Conservation (phyloP, 2,797 vertebrate genomes). For the Bovichtus diacanthus region DNA sequence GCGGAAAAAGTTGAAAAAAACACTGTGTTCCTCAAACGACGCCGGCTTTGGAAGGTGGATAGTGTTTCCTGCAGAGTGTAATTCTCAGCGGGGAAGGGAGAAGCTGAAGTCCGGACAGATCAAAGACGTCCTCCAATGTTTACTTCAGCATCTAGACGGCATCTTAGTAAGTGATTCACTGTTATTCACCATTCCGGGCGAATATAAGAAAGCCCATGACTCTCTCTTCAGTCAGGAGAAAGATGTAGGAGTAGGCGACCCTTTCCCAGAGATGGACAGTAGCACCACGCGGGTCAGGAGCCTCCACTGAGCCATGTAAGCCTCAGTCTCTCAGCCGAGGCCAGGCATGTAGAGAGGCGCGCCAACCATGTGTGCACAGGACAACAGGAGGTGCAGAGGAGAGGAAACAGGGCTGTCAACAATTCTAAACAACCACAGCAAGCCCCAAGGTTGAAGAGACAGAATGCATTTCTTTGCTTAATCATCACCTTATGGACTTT, state of each 20-base stretch:
- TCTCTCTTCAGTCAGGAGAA: not conserved
- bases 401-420: slow-evolving; percentile 77
- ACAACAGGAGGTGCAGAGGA: slow-evolving; percentile 73
- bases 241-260: slow-evolving; percentile 18
- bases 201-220: not conserved
- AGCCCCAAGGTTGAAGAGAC: slow-evolving; percentile 56
- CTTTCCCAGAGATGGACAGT: slow-evolving; percentile 65
- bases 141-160: slow-evolving; percentile 8
- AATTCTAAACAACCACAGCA: slow-evolving; percentile 73
- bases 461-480: slow-evolving; percentile 55
- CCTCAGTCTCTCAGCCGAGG: slow-evolving; percentile 60
- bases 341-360: slow-evolving; percentile 55
- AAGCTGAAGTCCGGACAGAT: slow-evolving; percentile 48
- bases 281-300: slow-evolving; percentile 67
- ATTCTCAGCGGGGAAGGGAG: slow-evolving; percentile 48
- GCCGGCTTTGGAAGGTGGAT: slow-evolving; percentile 55
- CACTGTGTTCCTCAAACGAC: slow-evolving; percentile 55
- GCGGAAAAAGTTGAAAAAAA: slow-evolving; percentile 62
- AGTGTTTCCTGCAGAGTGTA: slow-evolving; percentile 59
- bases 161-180: not conserved
- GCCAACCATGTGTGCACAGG: slow-evolving; percentile 70
- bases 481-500: slow-evolving; percentile 72
- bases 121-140: slow-evolving; percentile 40
- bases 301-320: slow-evolving; percentile 68
- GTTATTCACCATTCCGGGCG: not conserved